Evolutionary conservation across 2,113 vertebrate genomes (phyloP), one percentile per base, ranked within the genome.

Genomic region (Amphiprion ocellaris): DNA sequence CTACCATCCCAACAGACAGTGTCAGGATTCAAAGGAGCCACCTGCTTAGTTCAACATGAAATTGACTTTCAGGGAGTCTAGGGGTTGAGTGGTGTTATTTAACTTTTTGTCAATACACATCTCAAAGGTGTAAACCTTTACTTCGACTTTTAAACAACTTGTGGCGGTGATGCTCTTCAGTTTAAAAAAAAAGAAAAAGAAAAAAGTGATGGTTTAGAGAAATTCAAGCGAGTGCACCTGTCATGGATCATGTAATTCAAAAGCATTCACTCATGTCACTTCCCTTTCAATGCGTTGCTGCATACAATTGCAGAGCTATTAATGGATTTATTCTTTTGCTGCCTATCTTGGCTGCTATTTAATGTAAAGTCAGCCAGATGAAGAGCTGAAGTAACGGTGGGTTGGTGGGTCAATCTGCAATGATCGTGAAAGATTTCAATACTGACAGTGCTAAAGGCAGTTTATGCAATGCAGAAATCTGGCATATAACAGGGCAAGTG

Each of bases 91-190:
- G 58, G 21, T 82, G 67, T 74, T 74, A 79, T 70, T 83, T 62
- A 82, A 74, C 72, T 77, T 79, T 66, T 72, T 65, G 69, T 80
- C 46, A n/a, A 81, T 74, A 66, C 28, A 78, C 46, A 64, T 72
- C 79, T 72, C 6, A 83, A 85, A 88, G 53, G 76, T n/a, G 15
- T 50, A 44, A 70, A 83, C 49, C 69, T 77, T 79, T 77, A 61
- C 19, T 53, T 21, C 44, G 39, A 70, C 28, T 83, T 78, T 83
- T 23, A 58, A 74, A 68, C 7, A 19, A 69, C 24, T 60, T 37
- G 16, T 54, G 15, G 24, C 50, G 47, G 24, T 71, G 61, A 78
- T 16, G 30, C n/a, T 41, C 21, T 70, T 1, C 33, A 3, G 53
- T 71, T 59, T 53, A 12, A 39, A 64, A 26, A 26, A 26, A 26